Evolutionary conservation across 2,113 vertebrate genomes (phyloP), one percentile per base, ranked within the genome.

Genomic region (Cheilinus undulatus): DNA sequence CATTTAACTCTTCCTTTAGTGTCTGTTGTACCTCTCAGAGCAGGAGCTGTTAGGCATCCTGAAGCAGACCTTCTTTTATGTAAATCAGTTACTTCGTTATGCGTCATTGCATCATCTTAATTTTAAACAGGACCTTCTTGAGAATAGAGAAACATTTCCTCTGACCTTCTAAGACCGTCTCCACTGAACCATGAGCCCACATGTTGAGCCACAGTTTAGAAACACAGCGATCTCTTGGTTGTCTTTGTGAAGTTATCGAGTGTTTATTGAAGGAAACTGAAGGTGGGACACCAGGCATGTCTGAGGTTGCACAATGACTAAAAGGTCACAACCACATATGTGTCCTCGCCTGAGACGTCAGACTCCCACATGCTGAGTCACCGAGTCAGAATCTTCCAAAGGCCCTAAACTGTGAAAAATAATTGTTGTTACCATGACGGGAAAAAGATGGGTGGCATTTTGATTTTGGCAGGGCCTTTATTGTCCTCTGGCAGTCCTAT

Each of bases 281-380:
- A 42, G 8, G 3, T 42, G 1, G 14, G 6, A 12, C 22, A 14
- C 60, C 66, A 27, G 20, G 19, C 4, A 1, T 28, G 12, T 30
- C 30, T 63, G 28, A 70, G 27, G 11, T 20, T 66, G 24, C 14
- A 36, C 20, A 60, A 49, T 45, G 20, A 69, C 32, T 22, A 23
- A 53, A 68, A 32, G 70, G 32, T 69, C 70, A 64, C 30, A 57
- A n/a, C n/a, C 7, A 24, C 2, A 12, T 28, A 3, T n/a, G 9
- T 36, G 1, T 34, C n/a, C 24, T 8, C 1, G 26, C 4, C 14
- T 2, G 17, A 64, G 23, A 38, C 3, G 12, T 60, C 28, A 54
- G 52, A 52, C 54, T 57, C 61, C 53, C 49, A 20, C 56, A 30
- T 64, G 46, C 52, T 74, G 78, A 74, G 60, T 81, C 82, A 59